phyloP scores from a whole-genome alignment of 1,140 invertebrate species.

The Aporrectodea caliginosa region DNA sequence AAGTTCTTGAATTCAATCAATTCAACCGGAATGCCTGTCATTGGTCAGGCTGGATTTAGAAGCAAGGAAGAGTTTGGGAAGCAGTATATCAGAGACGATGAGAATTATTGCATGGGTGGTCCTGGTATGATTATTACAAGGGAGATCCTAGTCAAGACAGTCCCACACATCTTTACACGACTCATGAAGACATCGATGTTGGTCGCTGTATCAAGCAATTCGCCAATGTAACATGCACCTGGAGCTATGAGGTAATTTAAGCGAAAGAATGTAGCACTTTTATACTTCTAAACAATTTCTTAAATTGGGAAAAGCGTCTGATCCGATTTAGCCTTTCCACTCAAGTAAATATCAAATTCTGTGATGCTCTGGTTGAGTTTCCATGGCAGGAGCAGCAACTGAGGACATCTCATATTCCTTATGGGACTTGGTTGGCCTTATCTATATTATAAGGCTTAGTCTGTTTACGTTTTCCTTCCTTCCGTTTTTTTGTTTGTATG shows the following conservation, averaged over 20 bases:
- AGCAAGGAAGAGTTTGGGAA: conserved; percentile 84
- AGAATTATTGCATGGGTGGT: conserved; percentile 99
- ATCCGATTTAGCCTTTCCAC: no score
- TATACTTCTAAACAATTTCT: background rate
- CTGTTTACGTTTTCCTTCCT: no score
- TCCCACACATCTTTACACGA: conserved; percentile 73
- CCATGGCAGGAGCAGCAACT: no score
- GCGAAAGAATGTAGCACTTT: background rate
- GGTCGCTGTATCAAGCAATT: conserved; percentile 91
- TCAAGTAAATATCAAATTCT: background rate
- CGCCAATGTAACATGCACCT: conserved; percentile 92
- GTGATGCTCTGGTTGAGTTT: no score
- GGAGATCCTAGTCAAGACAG: conserved; percentile 56
- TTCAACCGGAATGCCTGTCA: conserved; percentile 73
- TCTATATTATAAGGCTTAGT: no score
- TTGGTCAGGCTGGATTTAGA: conserved; percentile 57
- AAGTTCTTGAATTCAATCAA: conserved; percentile 82
- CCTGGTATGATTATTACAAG: conserved; percentile 78
- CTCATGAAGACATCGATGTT: conserved; percentile 97
- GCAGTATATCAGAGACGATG: conserved; percentile 81
- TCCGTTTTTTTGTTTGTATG: no score
- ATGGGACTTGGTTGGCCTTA: no score
- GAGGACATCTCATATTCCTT: no score
- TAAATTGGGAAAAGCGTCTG: no score
- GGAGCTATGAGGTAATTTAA: conserved; percentile 90